Conservation (phyloP, 2,113 vertebrate genomes). For the Festucalex cinctus region DNA sequence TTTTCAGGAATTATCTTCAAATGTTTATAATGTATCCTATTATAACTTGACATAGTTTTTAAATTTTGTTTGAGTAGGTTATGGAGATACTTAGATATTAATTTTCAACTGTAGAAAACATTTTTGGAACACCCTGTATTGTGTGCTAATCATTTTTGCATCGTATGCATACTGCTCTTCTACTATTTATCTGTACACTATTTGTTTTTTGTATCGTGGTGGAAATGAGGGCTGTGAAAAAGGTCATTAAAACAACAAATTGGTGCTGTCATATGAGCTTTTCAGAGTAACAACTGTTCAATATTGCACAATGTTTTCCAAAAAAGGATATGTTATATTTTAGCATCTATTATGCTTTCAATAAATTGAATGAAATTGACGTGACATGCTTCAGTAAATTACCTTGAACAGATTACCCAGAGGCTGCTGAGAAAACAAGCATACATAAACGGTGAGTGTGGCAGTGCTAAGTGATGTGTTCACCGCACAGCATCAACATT, state of each 20-base stretch:
- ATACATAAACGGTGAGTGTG: neutral
- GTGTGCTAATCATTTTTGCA: too few species aligned
- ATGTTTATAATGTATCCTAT: too few species aligned
- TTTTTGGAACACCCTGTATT: too few species aligned
- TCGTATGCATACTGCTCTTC: too few species aligned
- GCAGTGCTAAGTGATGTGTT: neutral
- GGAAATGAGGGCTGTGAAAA: neutral
- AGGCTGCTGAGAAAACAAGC: neutral
- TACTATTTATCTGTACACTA: too few species aligned
- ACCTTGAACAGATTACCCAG: neutral
- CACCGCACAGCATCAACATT: conserved; percentile 4
- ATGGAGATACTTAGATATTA: too few species aligned
- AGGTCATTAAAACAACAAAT: neutral
- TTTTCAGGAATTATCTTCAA: too few species aligned
- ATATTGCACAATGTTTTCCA: neutral
- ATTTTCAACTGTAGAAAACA: too few species aligned
- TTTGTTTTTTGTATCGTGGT: neutral
- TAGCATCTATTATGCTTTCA: neutral
- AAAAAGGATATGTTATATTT: neutral
- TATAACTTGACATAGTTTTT: too few species aligned
- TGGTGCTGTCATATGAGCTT: neutral
- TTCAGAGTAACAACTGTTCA: neutral
- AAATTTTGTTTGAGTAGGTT: too few species aligned
- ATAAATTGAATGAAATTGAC: neutral
- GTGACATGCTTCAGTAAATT: neutral